Conservation (phyloP, 1,140 invertebrate species). For the Diorhabda sublineata region DNA sequence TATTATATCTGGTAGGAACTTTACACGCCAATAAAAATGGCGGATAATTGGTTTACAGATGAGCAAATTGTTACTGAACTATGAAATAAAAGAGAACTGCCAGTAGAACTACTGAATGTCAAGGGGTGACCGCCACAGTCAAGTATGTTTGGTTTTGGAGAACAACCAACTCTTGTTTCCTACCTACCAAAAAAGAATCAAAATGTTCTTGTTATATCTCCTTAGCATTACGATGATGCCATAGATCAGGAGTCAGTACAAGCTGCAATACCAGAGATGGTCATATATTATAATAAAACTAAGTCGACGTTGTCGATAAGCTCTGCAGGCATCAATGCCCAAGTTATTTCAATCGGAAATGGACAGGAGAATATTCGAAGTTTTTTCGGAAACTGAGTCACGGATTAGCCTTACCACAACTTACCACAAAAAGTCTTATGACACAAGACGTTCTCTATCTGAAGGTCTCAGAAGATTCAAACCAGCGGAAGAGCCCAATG, state of each 20-base stretch:
- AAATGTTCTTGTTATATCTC: background rate
- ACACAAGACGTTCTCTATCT: background rate
- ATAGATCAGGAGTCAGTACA: background rate
- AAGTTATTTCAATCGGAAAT: too few species aligned
- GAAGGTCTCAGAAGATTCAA: background rate
- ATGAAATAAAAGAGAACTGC: too few species aligned
- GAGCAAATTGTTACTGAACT: too few species aligned
- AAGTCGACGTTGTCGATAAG: background rate
- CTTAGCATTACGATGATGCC: too few species aligned
- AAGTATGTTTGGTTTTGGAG: conserved; percentile 5
- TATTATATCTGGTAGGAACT: too few species aligned
- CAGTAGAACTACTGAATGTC: too few species aligned
- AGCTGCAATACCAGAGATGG: background rate
- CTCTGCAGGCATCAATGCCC: background rate
- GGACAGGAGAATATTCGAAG: too few species aligned
- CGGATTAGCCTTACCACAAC: too few species aligned
- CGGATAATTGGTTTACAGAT: too few species aligned
- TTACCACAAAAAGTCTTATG: too few species aligned
- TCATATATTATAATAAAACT: background rate
- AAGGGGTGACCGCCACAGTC: background rate
- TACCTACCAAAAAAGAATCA: background rate
- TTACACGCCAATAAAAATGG: too few species aligned
- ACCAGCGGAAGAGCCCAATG: background rate
- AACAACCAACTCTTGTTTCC: background rate
- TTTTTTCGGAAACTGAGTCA: background rate